Evolutionary conservation across 2,888 invertebrate genomes (phyloP), one percentile per base, ranked within the genome.

Genomic region (Hecatera dysodea): DNA sequence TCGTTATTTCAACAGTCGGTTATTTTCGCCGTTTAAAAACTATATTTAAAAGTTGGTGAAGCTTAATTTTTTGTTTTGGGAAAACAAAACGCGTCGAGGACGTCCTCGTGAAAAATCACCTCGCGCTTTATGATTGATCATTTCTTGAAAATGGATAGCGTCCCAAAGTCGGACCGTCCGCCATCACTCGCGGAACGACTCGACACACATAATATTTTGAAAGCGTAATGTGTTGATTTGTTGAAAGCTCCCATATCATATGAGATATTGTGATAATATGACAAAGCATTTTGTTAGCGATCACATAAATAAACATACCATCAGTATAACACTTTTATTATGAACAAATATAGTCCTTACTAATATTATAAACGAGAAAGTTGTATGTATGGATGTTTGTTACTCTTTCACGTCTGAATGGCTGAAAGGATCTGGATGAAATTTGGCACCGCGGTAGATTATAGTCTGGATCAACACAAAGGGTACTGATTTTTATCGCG

Each of bases 81-180:
- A 94, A 94, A 95, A 95, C 94, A 94, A 94, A 94, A 93, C 89
- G 86, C 85, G 79, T 71, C 84, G 89, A 82, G 85, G 86, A 88
- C 89, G 90, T 87, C 89, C 87, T 87, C 89, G 88, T 95, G 95
- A 95, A 95, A 95, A 95, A 95, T 95, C 93, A 93, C 94, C 93
- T 90, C 90, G 86, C 92, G 87, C 90, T 88, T 91, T 95, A 94
- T 95, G 95, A 95, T 95, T 94, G 95, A 95, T 95, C 92, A 93
- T 95, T 95, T 94, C 94, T 92, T 84, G 93, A 94, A 95, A 95
- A 87, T 88, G 87, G 85, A 85, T 87, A 87, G 83, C 86, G 85
- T 82, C 72, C 73, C 67, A 78, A 72, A 81, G 81, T 74, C 74
- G 75, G 81, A 71, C 75, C n/a, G n/a, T n/a, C 70, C 81, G 80